phyloP scores from a whole-genome alignment of 1,140 invertebrate genomes.

The fruit fly (Drosophila melanogaster) region Release_6_plus_ISO1_MT NT_033777.3:27868501-27869000 shows the following conservation, averaged over 20 bases:
- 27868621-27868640: conserved; percentile 22
- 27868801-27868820: conserved; percentile 63
- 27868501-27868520: conserved; percentile 31
- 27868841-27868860: conserved; percentile 57
- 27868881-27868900: conserved; percentile 4
- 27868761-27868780: conserved; percentile 47
- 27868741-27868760: conserved; percentile 30
- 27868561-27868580: conserved; percentile 3
- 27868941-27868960: conserved; percentile 34
- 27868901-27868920: conserved; percentile 26
- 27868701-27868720: conserved; percentile 37
- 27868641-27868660: conserved; percentile 49
- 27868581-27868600: conserved; percentile 56
- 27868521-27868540: conserved; percentile 75
- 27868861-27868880: conserved; percentile 72
- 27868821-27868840: conserved; percentile 47
- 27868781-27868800: conserved; percentile 37
- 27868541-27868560: conserved; percentile 54
- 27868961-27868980: conserved; percentile 24
- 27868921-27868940: conserved; percentile 65
- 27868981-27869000: conserved; percentile 12
- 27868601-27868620: conserved; percentile 44
- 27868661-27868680: conserved; percentile 47
- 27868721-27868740: conserved; percentile 1
- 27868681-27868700: conserved; percentile 62